Percentiles rank a stretch among this genome's conserved stretches.
Conservation (phyloP, 2,888 invertebrate genomes). For the Pandemis corylana region DNA sequence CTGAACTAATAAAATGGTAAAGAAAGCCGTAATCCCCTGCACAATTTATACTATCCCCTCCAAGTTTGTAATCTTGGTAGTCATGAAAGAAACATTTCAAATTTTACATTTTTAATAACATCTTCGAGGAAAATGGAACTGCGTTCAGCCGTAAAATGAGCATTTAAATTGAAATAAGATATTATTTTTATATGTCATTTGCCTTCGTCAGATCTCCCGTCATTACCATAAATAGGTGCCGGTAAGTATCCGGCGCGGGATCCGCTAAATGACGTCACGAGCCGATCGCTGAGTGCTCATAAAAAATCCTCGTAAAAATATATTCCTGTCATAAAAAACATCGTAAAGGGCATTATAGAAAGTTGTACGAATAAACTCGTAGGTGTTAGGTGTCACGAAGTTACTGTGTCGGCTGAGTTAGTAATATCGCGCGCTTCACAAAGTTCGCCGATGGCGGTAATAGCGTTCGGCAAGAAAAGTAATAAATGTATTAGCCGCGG, state of each 20-base stretch:
- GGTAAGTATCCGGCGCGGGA: conserved; percentile 2
- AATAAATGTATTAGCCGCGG: conserved; percentile 28
- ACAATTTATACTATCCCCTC: too few relatives aligned
- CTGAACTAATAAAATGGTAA: too few relatives aligned
- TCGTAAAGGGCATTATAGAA: conserved; percentile 30
- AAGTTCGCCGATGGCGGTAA: conserved; percentile 9
- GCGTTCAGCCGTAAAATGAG: neutral
- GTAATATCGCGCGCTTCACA: conserved; percentile 27
- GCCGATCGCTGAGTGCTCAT: conserved; percentile 40
- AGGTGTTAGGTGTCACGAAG: conserved; percentile 31
- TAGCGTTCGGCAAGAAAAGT: conserved; percentile 23
- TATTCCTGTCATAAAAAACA: conserved; percentile 38
- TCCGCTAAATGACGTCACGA: conserved; percentile 29
- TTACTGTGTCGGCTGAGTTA: conserved; percentile 23
- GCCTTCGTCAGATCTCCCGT: conserved; percentile 20
- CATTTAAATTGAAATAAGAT: conserved; percentile 21
- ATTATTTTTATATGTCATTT: conserved; percentile 30
- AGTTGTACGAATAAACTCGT: neutral
- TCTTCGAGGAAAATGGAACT: neutral
- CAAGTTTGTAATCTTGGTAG: neutral
- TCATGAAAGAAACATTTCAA: neutral
- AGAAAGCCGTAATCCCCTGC: too few relatives aligned
- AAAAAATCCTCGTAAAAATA: conserved; percentile 39
- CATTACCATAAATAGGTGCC: conserved; percentile 36
- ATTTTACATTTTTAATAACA: neutral